A percentile compares a stretch with the other conserved stretches of the same genome.
Conservation (phyloP, 2,888 invertebrate genomes). For the Caenorhabditis japonica region DNA sequence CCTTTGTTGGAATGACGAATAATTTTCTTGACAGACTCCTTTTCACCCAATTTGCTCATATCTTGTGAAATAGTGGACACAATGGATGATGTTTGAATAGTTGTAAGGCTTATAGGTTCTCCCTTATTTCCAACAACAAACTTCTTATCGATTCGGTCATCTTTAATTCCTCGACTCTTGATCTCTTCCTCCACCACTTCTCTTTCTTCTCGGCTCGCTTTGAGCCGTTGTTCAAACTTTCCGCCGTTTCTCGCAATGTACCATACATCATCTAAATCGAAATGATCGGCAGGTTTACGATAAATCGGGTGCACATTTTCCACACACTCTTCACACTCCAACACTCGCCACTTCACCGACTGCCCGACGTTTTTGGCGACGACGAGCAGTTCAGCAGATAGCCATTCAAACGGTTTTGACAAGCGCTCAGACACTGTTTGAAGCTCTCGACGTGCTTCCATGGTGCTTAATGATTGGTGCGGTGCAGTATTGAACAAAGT, state of each 20-base stretch:
- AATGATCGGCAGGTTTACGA: slow-evolving; percentile 51
- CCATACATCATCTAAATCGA: slow-evolving; percentile 64
- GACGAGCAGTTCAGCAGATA: slow-evolving; percentile 22
- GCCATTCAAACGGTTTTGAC: slow-evolving; percentile 22
- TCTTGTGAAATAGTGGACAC: slow-evolving; percentile 51
- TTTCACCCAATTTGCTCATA: slow-evolving; percentile 45
- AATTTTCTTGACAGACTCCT: slow-evolving; percentile 49
- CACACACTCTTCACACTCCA: slow-evolving; percentile 60
- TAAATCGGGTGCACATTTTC: slow-evolving; percentile 66
- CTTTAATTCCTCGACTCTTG: slow-evolving; percentile 51
- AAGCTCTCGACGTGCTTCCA: slow-evolving; percentile 30
- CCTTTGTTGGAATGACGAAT: slow-evolving; percentile 55
- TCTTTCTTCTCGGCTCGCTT: slow-evolving; percentile 56
- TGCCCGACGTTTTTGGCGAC: slow-evolving; percentile 34
- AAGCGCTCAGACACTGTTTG: slow-evolving; percentile 27
- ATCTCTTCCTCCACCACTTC: slow-evolving; percentile 34
- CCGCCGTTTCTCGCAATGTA: slow-evolving; percentile 64
- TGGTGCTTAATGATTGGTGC: slow-evolving; percentile 53
- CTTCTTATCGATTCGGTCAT: slow-evolving; percentile 49
- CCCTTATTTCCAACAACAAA: slow-evolving; percentile 58
- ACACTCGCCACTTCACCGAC: slow-evolving; percentile 54
- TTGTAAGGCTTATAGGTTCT: slow-evolving; percentile 45
- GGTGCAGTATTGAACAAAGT: slow-evolving; percentile 50
- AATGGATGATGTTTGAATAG: slow-evolving; percentile 62
- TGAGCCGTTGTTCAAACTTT: slow-evolving; percentile 52